Conservation (phyloP, 2,113 vertebrate species). For the Platysternon megacephalum region DNA sequence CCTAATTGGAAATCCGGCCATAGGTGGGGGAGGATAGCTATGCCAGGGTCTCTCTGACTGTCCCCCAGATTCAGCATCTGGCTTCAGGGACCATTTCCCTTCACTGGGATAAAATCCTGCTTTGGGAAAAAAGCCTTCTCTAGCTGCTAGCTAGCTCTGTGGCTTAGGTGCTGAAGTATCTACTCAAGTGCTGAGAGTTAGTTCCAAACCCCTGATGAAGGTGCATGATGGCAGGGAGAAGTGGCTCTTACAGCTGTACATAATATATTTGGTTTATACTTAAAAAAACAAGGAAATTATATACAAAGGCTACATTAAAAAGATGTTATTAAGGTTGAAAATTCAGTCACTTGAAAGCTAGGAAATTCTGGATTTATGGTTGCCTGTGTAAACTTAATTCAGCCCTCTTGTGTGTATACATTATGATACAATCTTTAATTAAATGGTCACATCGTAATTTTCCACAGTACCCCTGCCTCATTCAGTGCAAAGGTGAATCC, state of each 20-base stretch:
- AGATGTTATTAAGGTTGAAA: neutral
- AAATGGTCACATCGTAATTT: neutral
- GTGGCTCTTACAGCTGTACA: neutral
- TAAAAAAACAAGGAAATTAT: neutral
- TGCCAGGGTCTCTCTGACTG: neutral
- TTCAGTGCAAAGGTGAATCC: neutral
- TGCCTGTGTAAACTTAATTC: neutral
- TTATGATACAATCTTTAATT: neutral
- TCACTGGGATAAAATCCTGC: neutral
- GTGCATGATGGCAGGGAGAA: neutral
- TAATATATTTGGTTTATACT: neutral
- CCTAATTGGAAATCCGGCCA: too few relatives aligned
- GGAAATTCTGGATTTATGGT: neutral
- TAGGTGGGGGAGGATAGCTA: neutral
- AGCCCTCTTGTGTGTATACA: neutral
- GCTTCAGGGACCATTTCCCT: neutral
- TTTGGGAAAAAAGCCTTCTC: neutral
- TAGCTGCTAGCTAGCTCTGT: neutral
- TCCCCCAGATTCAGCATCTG: neutral
- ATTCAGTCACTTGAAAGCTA: neutral
- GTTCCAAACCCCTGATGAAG: neutral
- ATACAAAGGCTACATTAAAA: neutral
- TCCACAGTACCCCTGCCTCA: neutral
- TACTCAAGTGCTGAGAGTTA: neutral
- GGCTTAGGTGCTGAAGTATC: neutral